Evolutionary conservation across 1,140 invertebrate species (phyloP).

Genomic region (Eueides isabella): DNA sequence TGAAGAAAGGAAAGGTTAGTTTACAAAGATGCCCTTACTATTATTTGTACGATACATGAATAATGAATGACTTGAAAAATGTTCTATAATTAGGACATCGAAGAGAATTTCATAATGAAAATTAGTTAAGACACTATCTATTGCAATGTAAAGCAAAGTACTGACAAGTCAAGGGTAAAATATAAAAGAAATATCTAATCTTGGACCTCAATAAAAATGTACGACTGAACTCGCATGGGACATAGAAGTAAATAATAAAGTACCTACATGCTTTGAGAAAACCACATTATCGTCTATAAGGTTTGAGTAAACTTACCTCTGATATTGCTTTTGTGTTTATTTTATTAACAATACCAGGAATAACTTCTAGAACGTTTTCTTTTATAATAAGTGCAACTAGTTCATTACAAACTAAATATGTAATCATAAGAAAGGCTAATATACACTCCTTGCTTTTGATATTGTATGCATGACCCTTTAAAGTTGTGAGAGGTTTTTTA

Average conservation of each 20-base stretch:
- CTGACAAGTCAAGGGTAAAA: neutral
- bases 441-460: no score
- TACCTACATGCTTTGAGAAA: slow-evolving; percentile 8
- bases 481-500: no score
- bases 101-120: neutral
- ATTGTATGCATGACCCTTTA: no score
- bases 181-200: neutral
- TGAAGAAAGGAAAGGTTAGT: no score
- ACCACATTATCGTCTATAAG: neutral
- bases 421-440: no score
- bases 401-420: neutral
- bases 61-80: no score
- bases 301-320: slow-evolving; percentile 7
- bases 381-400: neutral
- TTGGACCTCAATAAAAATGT: neutral
- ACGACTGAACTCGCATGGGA: neutral
- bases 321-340: slow-evolving; percentile 12
- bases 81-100: neutral
- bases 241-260: neutral
- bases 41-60: no score
- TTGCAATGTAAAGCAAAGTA: neutral
- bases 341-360: slow-evolving; percentile 14
- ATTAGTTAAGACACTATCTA: no score
- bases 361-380: neutral
- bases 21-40: no score